These are phyloP conservation scores for Malurus splendens DNA, from an alignment of 2,797 vertebrate species.

Conservation along the genomic window DNA sequence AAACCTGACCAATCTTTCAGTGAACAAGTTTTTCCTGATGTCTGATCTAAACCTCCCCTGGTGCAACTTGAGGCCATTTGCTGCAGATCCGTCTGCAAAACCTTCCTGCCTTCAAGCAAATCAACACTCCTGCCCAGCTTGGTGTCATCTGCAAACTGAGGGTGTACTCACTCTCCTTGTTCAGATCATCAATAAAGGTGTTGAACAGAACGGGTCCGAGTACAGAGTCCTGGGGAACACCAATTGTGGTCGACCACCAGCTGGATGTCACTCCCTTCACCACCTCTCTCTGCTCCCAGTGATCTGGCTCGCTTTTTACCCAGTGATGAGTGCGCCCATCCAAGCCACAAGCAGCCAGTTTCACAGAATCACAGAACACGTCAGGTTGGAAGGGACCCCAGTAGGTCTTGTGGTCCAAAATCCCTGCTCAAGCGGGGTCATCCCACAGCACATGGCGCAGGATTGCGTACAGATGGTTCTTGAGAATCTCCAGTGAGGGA, in stretches of 20 bases:
- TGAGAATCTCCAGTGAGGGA: not conserved
- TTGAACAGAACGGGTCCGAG: accelerated
- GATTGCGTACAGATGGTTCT: accelerated
- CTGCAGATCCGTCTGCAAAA: not conserved
- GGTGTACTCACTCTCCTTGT: not conserved
- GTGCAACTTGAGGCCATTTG: not conserved
- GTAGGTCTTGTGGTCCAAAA: no score
- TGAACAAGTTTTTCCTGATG: not conserved
- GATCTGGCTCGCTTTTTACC: not conserved
- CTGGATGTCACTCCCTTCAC: not conserved
- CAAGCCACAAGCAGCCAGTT: not conserved
- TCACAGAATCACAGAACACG: not conserved
- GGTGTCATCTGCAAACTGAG: not conserved
- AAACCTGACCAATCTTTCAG: not conserved
- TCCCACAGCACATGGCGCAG: not conserved
- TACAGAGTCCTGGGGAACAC: not conserved
- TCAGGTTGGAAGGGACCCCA: not conserved
- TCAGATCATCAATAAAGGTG: not conserved
- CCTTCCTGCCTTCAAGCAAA: not conserved
- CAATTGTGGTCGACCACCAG: not conserved
- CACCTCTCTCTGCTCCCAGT: not conserved
- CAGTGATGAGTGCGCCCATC: accelerated
- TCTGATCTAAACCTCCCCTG: not conserved
- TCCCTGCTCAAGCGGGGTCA: not conserved
- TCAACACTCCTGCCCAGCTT: not conserved